Evolutionary conservation across 2,888 invertebrate species (phyloP).

Genomic region (Megaustenia siamemsis): DNA sequence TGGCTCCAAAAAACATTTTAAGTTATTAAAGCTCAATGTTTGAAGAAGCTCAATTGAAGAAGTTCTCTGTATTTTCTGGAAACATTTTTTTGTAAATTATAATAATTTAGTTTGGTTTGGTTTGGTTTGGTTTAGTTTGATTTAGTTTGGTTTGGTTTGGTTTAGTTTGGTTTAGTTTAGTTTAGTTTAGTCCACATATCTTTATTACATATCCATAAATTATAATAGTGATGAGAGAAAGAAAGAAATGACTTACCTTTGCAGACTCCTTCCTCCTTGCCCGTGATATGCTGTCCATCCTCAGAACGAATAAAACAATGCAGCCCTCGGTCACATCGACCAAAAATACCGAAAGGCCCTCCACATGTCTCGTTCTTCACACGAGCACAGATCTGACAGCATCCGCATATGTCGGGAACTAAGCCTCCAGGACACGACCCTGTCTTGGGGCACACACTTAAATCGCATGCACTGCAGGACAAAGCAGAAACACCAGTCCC

Average conservation of each 20-base stretch:
- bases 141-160: no score
- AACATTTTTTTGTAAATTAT: no score
- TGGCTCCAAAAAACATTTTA: no score
- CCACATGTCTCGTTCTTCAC: constrained; percentile 93
- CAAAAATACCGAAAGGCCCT: constrained; percentile 84
- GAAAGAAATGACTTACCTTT: constrained; percentile 61
- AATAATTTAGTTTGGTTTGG: no score
- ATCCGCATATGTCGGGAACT: constrained; percentile 91
- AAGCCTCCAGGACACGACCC: constrained; percentile 91
- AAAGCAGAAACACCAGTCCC: constrained; percentile 16
- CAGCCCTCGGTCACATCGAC: constrained; percentile 91
- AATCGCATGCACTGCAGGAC: constrained; percentile 54
- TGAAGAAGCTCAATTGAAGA: no score
- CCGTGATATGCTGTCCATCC: constrained; percentile 64
- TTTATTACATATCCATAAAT: no score
- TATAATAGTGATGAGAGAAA: no score
- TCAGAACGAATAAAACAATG: constrained; percentile 78
- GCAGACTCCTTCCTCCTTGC: constrained; percentile 75
- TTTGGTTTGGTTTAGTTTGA: no score
- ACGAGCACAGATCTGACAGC: constrained; percentile 93
- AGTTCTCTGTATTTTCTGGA: no score
- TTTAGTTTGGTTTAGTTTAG: no score
- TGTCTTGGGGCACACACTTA: constrained; percentile 77
- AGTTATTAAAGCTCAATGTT: no score
- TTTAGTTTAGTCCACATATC: no score